Evolutionary conservation across 2,797 vertebrate genomes (phyloP).

Genomic region (Tragopan temminckii): DNA sequence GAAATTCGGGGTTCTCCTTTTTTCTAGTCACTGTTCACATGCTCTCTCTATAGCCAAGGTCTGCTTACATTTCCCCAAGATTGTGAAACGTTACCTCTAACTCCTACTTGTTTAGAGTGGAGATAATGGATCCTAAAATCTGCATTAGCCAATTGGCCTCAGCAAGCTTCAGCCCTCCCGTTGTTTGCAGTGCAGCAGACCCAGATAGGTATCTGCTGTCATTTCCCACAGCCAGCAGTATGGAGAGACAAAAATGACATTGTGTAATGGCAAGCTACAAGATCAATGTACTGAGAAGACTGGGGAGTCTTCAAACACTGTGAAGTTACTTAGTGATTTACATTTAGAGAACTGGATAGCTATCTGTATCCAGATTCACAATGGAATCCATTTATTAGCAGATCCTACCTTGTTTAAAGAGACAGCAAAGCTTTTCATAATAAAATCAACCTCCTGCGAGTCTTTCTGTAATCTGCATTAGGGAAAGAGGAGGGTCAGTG

Average conservation of each 20-base stretch:
- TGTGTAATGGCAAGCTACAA: not conserved
- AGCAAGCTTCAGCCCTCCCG: not conserved
- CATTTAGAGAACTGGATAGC: not conserved
- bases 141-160: not conserved
- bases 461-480: not conserved
- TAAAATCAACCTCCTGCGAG: not conserved
- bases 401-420: not conserved
- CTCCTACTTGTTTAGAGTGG: not conserved
- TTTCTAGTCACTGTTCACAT: not conserved
- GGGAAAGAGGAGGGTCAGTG: not conserved
- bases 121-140: not conserved
- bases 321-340: not conserved
- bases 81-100: not conserved
- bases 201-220: not conserved
- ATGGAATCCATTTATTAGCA: not conserved
- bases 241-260: not conserved
- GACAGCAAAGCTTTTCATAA: not conserved
- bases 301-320: not conserved
- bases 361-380: not conserved
- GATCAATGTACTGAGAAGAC: not conserved
- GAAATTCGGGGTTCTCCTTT: slow-evolving; percentile 40
- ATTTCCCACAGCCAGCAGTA: not conserved
- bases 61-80: not conserved
- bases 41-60: not conserved
- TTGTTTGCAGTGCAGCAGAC: not conserved